phyloP scores from a whole-genome alignment of 2,888 invertebrate genomes.

The Eudemis profundana region DNA sequence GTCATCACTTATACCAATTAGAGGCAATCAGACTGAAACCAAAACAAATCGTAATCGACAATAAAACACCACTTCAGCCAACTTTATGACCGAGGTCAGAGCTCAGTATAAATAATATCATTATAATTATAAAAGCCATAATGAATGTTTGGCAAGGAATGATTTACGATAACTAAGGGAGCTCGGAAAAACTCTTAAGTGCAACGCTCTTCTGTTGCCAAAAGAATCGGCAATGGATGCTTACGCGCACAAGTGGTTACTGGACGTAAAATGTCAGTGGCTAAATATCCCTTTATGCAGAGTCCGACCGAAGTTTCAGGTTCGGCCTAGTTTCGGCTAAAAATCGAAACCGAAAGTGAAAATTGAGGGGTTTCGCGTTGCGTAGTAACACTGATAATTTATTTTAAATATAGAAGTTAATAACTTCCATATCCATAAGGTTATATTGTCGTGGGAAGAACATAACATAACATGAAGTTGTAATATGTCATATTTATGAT shows the following conservation, averaged over 20 bases:
- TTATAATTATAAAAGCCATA: conserved; percentile 19
- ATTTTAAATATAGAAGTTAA: too few relatives aligned
- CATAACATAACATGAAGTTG: too few relatives aligned
- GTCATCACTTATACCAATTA: conserved; percentile 34
- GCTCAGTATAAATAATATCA: conserved; percentile 25
- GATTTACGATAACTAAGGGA: conserved; percentile 40
- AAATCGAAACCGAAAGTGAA: too few relatives aligned
- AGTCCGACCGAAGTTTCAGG: too few relatives aligned
- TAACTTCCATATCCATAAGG: too few relatives aligned
- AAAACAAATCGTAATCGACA: conserved; percentile 29
- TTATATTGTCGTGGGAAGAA: too few relatives aligned
- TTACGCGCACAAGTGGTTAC: conserved; percentile 51
- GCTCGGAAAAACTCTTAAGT: conserved; percentile 39
- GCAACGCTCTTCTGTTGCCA: conserved; percentile 55
- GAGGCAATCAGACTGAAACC: conserved; percentile 22
- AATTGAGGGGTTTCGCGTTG: too few relatives aligned
- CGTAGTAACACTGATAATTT: too few relatives aligned
- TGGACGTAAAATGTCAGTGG: too few relatives aligned
- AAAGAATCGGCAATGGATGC: conserved; percentile 69
- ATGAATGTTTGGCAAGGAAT: conserved; percentile 32
- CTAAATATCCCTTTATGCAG: too few relatives aligned
- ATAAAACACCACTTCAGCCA: conserved; percentile 34
- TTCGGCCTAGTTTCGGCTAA: too few relatives aligned
- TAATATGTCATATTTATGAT: too few relatives aligned
- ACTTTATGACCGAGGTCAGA: conserved; percentile 38